phyloP scores from a whole-genome alignment of 2,113 vertebrate genomes.

The Chinchilla lanigera region DNA sequence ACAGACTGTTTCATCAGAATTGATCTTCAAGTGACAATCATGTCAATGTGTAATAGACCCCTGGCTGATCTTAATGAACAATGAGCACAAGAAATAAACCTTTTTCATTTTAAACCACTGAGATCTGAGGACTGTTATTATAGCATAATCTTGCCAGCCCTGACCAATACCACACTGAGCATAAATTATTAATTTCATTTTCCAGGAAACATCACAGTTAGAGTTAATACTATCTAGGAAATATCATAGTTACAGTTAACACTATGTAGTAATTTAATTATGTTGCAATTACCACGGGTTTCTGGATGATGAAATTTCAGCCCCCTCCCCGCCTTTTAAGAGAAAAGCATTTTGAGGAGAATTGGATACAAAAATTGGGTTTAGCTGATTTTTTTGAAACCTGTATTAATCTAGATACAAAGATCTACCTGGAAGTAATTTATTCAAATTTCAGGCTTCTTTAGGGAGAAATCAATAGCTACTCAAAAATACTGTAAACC shows the following conservation, averaged over 20 bases:
- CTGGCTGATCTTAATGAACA: neutral
- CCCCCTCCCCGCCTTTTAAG: neutral
- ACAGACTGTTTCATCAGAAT: neutral
- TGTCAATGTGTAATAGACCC: neutral
- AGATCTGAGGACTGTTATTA: neutral
- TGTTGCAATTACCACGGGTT: neutral
- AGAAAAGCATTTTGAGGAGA: slow-evolving; percentile 56
- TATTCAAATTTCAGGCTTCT: neutral
- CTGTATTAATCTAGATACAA: neutral
- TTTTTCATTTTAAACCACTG: neutral
- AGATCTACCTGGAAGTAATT: neutral
- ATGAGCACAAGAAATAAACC: neutral
- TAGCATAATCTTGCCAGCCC: neutral
- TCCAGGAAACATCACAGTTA: neutral
- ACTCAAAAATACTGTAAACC: neutral
- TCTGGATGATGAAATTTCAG: slow-evolving; percentile 10
- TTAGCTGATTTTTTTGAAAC: neutral
- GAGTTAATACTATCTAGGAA: neutral
- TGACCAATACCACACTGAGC: neutral
- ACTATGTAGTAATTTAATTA: neutral
- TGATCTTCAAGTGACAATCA: neutral
- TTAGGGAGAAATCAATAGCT: neutral
- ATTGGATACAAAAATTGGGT: neutral
- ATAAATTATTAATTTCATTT: neutral
- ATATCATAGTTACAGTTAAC: neutral